Conservation (phyloP, 2,113 vertebrate genomes). For the Andinoacara biseriatus region DNA sequence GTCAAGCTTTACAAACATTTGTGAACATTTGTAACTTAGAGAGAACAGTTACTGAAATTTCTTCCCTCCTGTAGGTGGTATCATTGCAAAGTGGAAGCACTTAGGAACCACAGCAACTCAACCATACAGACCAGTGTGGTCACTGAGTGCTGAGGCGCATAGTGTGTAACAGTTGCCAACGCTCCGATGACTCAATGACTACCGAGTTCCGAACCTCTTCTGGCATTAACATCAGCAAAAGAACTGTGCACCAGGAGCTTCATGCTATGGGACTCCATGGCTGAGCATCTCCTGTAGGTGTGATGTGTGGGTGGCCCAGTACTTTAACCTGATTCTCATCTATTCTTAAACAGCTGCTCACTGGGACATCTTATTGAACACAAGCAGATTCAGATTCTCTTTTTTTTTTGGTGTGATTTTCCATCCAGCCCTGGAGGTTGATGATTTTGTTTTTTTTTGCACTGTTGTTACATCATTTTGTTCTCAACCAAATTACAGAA, state of each 20-base stretch:
- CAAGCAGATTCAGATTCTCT: not conserved
- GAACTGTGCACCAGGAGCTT: not conserved
- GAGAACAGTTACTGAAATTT: not conserved
- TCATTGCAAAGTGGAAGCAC: not conserved
- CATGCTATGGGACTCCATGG: not conserved
- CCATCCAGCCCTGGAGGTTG: not conserved
- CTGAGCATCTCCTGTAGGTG: not conserved
- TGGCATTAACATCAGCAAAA: not conserved
- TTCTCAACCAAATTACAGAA: not conserved
- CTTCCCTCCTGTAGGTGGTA: not conserved
- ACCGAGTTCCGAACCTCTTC: not conserved
- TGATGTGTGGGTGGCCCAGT: not conserved
- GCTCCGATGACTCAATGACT: too few species aligned
- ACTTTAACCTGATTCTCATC: not conserved
- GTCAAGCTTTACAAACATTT: not conserved
- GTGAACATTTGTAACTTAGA: not conserved
- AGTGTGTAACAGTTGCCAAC: not conserved
- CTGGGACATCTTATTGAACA: not conserved
- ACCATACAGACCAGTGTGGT: not conserved
- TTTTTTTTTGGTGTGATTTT: not conserved
- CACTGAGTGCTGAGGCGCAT: not conserved
- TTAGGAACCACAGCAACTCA: fast-evolving
- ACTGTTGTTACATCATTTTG: not conserved
- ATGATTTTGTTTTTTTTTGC: not conserved
- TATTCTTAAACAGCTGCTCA: not conserved